These are phyloP conservation scores for Scotopteryx bipunctaria DNA, from an alignment of 2,888 invertebrate species.

Conservation along the genomic window DNA sequence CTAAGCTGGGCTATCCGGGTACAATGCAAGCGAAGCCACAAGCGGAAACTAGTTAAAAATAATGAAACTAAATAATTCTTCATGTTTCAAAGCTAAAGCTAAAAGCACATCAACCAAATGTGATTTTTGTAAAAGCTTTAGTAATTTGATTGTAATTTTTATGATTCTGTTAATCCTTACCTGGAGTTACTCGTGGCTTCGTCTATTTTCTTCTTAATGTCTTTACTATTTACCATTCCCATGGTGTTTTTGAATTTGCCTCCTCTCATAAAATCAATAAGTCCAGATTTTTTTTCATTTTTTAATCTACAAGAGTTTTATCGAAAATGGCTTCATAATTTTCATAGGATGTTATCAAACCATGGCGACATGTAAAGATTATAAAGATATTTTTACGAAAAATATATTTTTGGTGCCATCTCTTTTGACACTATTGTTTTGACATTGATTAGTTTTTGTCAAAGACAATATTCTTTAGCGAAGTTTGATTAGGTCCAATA, in stretches of 20 bases:
- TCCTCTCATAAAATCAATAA: not conserved
- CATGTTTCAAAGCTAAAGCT: no score
- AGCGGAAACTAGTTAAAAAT: no score
- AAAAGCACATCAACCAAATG: no score
- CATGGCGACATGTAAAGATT: no score
- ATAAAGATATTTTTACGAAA: not conserved
- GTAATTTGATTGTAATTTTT: no score
- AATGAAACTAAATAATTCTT: no score
- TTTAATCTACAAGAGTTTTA: conserved; percentile 5
- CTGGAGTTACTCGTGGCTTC: conserved; percentile 67
- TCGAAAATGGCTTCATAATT: conserved; percentile 16
- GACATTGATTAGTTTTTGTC: conserved; percentile 7
- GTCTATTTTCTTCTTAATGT: conserved; percentile 51
- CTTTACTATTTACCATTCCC: conserved; percentile 55
- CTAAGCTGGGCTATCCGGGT: no score
- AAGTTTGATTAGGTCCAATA: not conserved
- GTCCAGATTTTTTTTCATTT: conserved; percentile 1
- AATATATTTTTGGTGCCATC: conserved; percentile 7
- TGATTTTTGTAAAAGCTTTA: no score
- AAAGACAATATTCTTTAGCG: not conserved
- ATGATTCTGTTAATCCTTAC: conserved; percentile 38
- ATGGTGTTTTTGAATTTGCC: conserved; percentile 40
- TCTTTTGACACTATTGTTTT: conserved; percentile 2
- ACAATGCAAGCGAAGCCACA: no score
- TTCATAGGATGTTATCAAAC: not conserved